A percentile compares a stretch with the other conserved stretches of the same genome.
phyloP scores from a whole-genome alignment of 1,140 invertebrate genomes.

The Leptinotarsa lineolata region DNA sequence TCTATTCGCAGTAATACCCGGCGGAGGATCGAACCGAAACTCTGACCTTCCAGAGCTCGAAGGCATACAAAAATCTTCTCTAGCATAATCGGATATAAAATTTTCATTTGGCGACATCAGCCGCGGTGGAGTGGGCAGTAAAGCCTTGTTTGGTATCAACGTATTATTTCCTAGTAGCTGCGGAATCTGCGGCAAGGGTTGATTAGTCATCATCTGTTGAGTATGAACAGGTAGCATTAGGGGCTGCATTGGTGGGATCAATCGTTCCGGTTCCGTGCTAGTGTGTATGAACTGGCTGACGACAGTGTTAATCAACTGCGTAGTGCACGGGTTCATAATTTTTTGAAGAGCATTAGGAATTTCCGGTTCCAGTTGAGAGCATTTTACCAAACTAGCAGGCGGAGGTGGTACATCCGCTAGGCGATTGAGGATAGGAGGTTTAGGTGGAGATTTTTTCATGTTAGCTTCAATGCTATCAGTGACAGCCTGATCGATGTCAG shows the following conservation, averaged over 20 bases:
- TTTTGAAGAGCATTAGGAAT: slow-evolving; percentile 35
- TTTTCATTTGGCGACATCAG: slow-evolving; percentile 21
- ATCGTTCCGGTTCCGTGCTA: neutral
- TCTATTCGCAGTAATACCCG: neutral
- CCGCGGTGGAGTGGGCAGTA: neutral
- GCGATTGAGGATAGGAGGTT: slow-evolving; percentile 18
- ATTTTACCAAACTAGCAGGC: slow-evolving; percentile 23
- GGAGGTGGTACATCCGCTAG: slow-evolving; percentile 26
- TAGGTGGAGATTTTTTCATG: slow-evolving; percentile 38
- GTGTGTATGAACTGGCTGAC: slow-evolving; percentile 28
- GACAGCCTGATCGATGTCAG: slow-evolving; percentile 36
- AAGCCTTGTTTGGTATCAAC: neutral
- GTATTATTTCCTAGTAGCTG: neutral
- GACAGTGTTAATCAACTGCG: slow-evolving; percentile 29
- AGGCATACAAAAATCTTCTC: slow-evolving; percentile 4
- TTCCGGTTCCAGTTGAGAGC: slow-evolving; percentile 23
- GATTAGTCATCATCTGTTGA: neutral
- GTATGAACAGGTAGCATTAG: neutral
- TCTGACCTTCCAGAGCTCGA: neutral
- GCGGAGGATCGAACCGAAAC: neutral
- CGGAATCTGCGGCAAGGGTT: slow-evolving; percentile 4
- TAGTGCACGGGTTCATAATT: slow-evolving; percentile 35
- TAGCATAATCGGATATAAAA: slow-evolving; percentile 23
- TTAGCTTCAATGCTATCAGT: slow-evolving; percentile 38
- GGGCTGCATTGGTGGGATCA: slow-evolving; percentile 1